A percentile compares a stretch with the other conserved stretches of the same genome.
These are phyloP conservation scores for Plutomurus gul DNA, from an alignment of 1,140 invertebrate genomes.

Conservation along the genomic window DNA sequence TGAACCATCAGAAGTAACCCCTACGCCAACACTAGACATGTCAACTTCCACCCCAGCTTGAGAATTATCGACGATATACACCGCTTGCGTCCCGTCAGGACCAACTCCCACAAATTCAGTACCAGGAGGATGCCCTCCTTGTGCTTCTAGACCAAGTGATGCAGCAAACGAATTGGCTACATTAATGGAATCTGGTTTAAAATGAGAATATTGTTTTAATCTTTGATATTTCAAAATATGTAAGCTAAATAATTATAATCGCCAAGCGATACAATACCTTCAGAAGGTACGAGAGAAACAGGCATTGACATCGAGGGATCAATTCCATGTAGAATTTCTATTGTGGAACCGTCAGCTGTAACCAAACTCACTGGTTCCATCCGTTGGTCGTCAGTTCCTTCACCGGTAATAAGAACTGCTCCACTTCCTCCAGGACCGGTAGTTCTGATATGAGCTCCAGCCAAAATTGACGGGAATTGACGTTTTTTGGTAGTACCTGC, in stretches of 20 bases:
- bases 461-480: conserved; percentile 42
- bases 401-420: conserved; percentile 30
- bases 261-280: conserved; percentile 29
- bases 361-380: conserved; percentile 42
- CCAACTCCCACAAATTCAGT: conserved; percentile 38
- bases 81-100: conserved; percentile 35
- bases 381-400: conserved; percentile 24
- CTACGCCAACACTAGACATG: conserved; percentile 42
- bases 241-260: not conserved
- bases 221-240: not conserved
- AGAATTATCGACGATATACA: conserved; percentile 48
- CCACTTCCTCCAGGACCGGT: conserved; percentile 35
- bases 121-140: conserved; percentile 1
- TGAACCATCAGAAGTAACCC: conserved; percentile 39
- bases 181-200: conserved; percentile 59
- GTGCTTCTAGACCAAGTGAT: conserved; percentile 64
- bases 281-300: conserved; percentile 45
- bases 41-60: conserved; percentile 44
- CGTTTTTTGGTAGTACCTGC: conserved; percentile 42
- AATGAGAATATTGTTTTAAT: no score
- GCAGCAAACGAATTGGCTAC: conserved; percentile 64
- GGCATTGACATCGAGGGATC: conserved; percentile 39
- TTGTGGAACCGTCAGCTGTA: conserved; percentile 41
- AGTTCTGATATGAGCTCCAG: conserved; percentile 52
- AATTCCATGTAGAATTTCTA: conserved; percentile 47